Base-by-base conservation (phyloP, 2,888 invertebrate species). In the Catonia carolina region DNA sequence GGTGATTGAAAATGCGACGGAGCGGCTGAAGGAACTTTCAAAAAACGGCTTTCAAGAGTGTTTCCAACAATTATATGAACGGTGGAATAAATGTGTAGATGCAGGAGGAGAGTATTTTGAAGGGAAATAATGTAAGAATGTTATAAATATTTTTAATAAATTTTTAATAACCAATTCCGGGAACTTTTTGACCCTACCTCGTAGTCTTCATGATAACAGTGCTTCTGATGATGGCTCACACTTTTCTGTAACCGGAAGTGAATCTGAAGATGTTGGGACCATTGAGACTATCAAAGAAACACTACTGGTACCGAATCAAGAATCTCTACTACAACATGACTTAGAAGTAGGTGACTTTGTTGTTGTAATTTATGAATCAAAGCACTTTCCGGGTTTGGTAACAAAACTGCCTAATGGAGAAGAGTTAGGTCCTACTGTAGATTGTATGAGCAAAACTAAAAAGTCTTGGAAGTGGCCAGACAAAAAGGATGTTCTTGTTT, bases 341-440 rank as follows among this genome's bases (percentile, higher is more conserved):
- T 51, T 36, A n/a, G n/a, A 51, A 51, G 36, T 36, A 51, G 51
- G 51, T 36, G 36, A 51, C 22, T 51, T 51, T 51, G 51, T 51
- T 15, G 36, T 51, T 35, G 36, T 51, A 2, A 51, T 15, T 10
- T 51, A 51, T 35, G 51, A 33, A 51, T 35, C 36, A 33, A 51
- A 36, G 14, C 51, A 51, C 22, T 51, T 36, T 36, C 36, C 37
- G 18, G 45, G 45, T 35, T 36, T 51, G 20, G 20, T 51, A 18
- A 51, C 51, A 37, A 51, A 51, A 51, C 31, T 51, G 51, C 51
- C 18, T 5, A 33, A 35, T 33, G 37, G 20, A 51, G 51, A 51
- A 51, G 51, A 51, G 51, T 35, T 3, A 51, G 37, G 51, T 18
- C 35, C 51, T 36, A 51, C 36, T 8, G 15, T 51, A 36, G 51